Evolutionary conservation across 2,797 vertebrate genomes (phyloP), one percentile per base, ranked within the genome.

Genomic region (Odontamblyopus lacepedii): DNA sequence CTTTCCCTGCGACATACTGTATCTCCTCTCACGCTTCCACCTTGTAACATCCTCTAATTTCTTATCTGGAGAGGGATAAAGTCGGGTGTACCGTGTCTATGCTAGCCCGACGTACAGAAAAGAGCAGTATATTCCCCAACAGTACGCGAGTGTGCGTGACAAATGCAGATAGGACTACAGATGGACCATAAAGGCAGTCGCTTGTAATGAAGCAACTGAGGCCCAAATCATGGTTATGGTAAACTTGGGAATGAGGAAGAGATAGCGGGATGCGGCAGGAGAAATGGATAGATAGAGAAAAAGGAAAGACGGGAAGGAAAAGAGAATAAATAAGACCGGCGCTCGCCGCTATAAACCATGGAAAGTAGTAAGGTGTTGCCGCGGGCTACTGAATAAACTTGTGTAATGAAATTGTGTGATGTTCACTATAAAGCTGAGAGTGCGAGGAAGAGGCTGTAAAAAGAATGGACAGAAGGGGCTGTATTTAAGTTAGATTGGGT

Each of bases 171-270:
- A 84, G 81, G 82, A 75, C 87, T 88, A 82, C 90, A 92, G 91
- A 91, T 92, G 90, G 90, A 75, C 90, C 82, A 90, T 92, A 91
- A 91, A 92, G 89, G 79, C 85, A 90, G 88, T 90, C 86, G 89
- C 86, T 91, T 91, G 89, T 90, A 91, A 91, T 91, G 89, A 91
- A 91, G 89, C 90, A 85, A 87, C 86, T 89, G 89, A 90, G 91
- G 89, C 87, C 78, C 78, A 87, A 90, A 92, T 92, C 86, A 91
- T 88, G 83, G 90, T 91, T 92, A 91, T 90, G 85, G 88, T 85
- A 77, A 89, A 87, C 87, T 75, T 64, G 85, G 88, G 88, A 89
- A 78, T 79, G 76, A 71, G 67, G 19, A 35, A 44, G 64, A 74
- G 70, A 80, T 16, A 38, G 70, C 15, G 15, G 66, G 66, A 74